These are phyloP conservation scores for Coregonus clupeaformis DNA, from an alignment of 2,113 vertebrate species.

Conservation along the genomic window DNA sequence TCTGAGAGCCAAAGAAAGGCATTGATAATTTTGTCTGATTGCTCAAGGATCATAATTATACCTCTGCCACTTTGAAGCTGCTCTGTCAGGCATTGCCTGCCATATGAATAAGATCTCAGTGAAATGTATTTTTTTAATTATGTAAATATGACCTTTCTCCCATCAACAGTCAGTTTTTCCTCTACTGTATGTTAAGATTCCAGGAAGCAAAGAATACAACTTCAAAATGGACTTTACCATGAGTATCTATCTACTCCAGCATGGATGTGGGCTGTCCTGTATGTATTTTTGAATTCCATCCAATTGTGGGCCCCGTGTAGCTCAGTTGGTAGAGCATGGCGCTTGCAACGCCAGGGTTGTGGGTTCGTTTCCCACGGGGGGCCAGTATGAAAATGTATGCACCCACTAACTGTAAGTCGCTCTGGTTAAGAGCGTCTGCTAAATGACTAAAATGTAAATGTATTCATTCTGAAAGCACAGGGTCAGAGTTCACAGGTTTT, in stretches of 20 bases:
- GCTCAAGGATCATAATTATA: neutral
- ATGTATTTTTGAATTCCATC: constrained; percentile 9
- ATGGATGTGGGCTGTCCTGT: neutral
- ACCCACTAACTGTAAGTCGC: too few species aligned
- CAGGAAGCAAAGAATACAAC: constrained; percentile 4
- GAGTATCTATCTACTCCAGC: constrained; percentile 4
- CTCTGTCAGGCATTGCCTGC: neutral
- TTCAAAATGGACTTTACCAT: neutral
- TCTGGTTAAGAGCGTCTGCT: too few species aligned
- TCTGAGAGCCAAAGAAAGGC: neutral
- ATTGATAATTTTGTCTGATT: neutral
- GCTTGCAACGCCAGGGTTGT: too few species aligned
- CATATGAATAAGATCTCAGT: neutral
- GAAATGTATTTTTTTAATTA: neutral
- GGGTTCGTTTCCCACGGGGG: too few species aligned
- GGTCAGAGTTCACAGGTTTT: constrained; percentile 18
- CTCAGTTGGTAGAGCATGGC: too few species aligned
- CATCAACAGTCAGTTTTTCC: neutral
- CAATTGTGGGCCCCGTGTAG: too few species aligned
- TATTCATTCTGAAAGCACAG: constrained; percentile 17
- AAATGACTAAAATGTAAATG: too few species aligned
- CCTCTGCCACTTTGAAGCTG: neutral
- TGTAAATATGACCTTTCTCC: neutral
- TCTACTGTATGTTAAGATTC: neutral
- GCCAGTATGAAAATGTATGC: too few species aligned